These are phyloP conservation scores for Harpagifer antarcticus DNA, from an alignment of 2,797 vertebrate species.

Conservation along the genomic window DNA sequence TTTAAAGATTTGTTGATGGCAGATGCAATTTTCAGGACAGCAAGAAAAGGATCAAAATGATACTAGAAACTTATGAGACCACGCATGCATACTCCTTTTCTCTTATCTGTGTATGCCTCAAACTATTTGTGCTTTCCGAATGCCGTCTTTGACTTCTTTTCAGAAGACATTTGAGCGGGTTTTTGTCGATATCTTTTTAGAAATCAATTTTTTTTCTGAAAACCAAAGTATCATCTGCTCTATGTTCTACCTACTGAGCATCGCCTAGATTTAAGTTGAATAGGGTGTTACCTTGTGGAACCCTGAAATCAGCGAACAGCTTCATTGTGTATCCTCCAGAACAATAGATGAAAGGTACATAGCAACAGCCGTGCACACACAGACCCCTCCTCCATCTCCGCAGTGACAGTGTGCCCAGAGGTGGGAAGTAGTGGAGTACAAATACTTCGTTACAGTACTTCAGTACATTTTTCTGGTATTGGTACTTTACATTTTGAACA, in stretches of 20 bases:
- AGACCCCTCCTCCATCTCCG: slow-evolving; percentile 1
- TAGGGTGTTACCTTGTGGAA: neutral
- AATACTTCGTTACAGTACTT: too few species aligned
- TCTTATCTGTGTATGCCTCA: neutral
- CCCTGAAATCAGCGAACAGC: neutral
- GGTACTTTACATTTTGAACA: too few species aligned
- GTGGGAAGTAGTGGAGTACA: too few species aligned
- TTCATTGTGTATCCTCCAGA: slow-evolving; percentile 18
- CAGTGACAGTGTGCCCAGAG: slow-evolving; percentile 10
- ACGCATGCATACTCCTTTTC: neutral
- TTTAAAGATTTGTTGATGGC: neutral
- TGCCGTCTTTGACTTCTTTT: neutral
- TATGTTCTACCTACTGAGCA: neutral
- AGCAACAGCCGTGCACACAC: slow-evolving; percentile 10
- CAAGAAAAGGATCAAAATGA: neutral
- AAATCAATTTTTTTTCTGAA: neutral
- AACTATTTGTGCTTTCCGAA: neutral
- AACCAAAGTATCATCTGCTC: neutral
- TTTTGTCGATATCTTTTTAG: neutral
- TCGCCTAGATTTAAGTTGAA: neutral
- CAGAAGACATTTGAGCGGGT: neutral
- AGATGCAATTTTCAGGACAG: neutral
- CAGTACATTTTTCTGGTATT: too few species aligned
- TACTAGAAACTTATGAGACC: neutral
- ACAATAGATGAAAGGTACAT: slow-evolving; percentile 20